A percentile compares a stretch with the other conserved stretches of the same genome.
Conservation (phyloP, 2,888 invertebrate genomes). For the Tipula lateralis region DNA sequence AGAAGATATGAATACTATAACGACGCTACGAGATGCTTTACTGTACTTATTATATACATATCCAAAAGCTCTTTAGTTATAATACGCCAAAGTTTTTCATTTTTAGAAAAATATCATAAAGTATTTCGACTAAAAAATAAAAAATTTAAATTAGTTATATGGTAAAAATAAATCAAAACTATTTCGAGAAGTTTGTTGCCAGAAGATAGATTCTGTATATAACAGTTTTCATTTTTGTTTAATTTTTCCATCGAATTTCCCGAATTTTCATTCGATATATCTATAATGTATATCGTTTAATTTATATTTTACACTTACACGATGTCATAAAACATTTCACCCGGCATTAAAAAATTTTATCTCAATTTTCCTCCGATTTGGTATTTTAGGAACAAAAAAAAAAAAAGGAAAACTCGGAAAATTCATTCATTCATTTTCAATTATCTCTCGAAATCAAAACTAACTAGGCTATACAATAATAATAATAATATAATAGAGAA, state of each 20-base stretch:
- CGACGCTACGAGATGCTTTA: too few relatives aligned
- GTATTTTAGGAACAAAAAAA: neutral
- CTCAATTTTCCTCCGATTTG: neutral
- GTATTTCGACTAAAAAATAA: neutral
- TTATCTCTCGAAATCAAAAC: neutral
- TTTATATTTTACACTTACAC: neutral
- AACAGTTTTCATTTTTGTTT: neutral
- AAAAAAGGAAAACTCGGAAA: neutral
- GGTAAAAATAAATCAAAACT: neutral
- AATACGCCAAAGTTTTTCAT: neutral
- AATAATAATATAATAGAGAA: neutral
- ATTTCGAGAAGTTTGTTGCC: neutral
- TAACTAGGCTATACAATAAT: neutral
- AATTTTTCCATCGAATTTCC: neutral
- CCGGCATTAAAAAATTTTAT: neutral
- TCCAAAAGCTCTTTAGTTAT: neutral
- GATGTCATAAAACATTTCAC: neutral
- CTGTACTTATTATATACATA: too few relatives aligned
- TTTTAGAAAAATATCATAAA: neutral
- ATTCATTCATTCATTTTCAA: slow-evolving; percentile 12
- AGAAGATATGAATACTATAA: too few relatives aligned
- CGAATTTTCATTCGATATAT: neutral
- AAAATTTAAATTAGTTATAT: neutral
- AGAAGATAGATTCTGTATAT: neutral
- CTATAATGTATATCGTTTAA: neutral